phyloP scores from a whole-genome alignment of 1,140 invertebrate genomes.

The Ips nitidus region DNA sequence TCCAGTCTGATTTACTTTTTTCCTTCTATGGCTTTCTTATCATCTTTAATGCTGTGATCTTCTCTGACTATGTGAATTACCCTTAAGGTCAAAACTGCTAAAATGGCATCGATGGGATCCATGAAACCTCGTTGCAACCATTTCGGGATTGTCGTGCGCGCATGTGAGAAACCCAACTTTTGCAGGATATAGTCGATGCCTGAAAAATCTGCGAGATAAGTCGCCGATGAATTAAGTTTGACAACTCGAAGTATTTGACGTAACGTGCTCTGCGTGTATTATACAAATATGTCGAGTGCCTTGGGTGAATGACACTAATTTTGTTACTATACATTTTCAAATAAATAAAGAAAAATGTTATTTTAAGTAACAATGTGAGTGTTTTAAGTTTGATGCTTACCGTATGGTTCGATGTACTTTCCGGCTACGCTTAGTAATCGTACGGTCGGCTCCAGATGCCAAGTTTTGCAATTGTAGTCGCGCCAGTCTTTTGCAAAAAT shows the following conservation, averaged over 20 bases:
- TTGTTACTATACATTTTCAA: no score
- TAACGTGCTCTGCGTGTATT: neutral
- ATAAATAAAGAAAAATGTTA: neutral
- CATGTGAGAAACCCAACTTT: constrained; percentile 95
- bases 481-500: constrained; percentile 85
- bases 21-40: constrained; percentile 38
- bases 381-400: constrained; percentile 47
- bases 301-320: no score
- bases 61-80: constrained; percentile 58
- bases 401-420: constrained; percentile 95
- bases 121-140: constrained; percentile 98
- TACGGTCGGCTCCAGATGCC: constrained; percentile 97
- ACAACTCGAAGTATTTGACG: neutral
- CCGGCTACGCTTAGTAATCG: constrained; percentile 69
- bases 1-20: constrained; percentile 12
- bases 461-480: constrained; percentile 92
- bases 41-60: constrained; percentile 42
- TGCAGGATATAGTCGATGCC: constrained; percentile 93
- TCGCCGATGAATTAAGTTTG: no score
- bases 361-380: neutral
- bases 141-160: constrained; percentile 96
- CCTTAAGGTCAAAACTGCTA: constrained; percentile 69
- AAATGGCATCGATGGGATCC: constrained; percentile 90
- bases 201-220: neutral
- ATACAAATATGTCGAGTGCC: no score